Conservation (phyloP, 1,140 invertebrate genomes). For the Trichonephila clavipes region DNA sequence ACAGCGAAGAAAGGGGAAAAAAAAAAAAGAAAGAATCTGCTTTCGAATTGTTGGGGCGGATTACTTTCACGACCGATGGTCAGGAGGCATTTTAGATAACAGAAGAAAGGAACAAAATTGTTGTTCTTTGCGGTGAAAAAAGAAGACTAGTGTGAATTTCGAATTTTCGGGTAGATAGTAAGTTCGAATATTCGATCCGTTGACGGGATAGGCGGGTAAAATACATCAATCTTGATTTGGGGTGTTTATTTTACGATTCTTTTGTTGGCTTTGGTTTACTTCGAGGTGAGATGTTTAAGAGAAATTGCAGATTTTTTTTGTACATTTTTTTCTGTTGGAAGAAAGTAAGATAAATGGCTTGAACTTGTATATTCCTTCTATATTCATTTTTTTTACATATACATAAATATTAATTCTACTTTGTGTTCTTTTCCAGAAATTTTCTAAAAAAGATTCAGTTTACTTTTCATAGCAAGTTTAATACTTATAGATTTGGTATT, state of each 20-base stretch:
- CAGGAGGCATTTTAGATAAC: constrained; percentile 12
- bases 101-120: not conserved
- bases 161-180: too few relatives aligned
- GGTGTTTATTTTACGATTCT: not conserved
- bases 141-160: not conserved
- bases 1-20: not conserved
- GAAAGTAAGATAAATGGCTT: too few relatives aligned
- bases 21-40: not conserved
- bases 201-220: not conserved
- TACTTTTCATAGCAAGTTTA: too few relatives aligned
- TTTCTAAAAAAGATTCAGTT: too few relatives aligned
- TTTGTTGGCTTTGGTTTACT: not conserved
- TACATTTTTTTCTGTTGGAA: too few relatives aligned
- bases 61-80: not conserved
- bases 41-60: constrained; percentile 21
- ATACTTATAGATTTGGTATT: too few relatives aligned
- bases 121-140: not conserved
- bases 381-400: too few relatives aligned
- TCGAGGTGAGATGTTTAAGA: too few relatives aligned
- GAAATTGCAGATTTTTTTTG: too few relatives aligned
- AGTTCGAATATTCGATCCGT: not conserved
- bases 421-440: too few relatives aligned
- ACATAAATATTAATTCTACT: too few relatives aligned
- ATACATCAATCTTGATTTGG: constrained; percentile 13
- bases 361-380: too few relatives aligned